A percentile compares a stretch with the other conserved stretches of the same genome.
phyloP scores from a whole-genome alignment of 2,113 vertebrate species.

The Bubo bubo region DNA sequence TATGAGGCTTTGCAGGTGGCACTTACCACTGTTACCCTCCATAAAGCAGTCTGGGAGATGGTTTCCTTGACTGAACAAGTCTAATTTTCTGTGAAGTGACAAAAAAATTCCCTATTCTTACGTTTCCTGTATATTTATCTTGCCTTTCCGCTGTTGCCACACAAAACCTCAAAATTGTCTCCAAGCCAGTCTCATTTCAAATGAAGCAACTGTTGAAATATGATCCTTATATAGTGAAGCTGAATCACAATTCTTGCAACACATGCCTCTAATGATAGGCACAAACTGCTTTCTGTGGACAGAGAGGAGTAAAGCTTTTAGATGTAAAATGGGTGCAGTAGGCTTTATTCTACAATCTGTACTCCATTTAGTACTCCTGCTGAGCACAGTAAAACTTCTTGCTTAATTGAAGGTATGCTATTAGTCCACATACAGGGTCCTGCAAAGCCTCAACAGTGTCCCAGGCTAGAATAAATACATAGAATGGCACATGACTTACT shows the following conservation, averaged over 20 bases:
- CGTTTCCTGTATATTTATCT: constrained; percentile 23
- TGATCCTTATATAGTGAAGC: constrained; percentile 20
- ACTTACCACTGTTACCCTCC: not conserved
- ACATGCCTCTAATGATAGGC: constrained; percentile 4
- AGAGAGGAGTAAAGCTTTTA: not conserved
- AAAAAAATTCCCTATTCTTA: not conserved
- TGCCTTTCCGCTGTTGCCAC: constrained; percentile 10
- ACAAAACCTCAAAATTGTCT: constrained; percentile 35
- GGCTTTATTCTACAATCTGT: not conserved
- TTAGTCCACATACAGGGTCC: not conserved
- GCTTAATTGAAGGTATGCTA: not conserved
- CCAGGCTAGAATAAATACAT: not conserved
- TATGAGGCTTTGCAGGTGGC: not conserved
- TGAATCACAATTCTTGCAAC: constrained; percentile 51
- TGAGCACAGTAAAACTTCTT: not conserved
- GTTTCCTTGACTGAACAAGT: not conserved
- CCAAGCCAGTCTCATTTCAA: constrained; percentile 16
- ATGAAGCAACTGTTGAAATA: constrained; percentile 54
- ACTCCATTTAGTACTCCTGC: not conserved
- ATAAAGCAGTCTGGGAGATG: not conserved
- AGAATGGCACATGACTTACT: not conserved
- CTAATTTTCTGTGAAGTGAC: not conserved
- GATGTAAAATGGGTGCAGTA: not conserved
- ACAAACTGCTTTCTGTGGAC: not conserved
- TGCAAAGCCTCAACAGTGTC: not conserved